These are phyloP conservation scores for Entelurus aequoreus DNA, from an alignment of 2,113 vertebrate genomes.

Conservation along the genomic window DNA sequence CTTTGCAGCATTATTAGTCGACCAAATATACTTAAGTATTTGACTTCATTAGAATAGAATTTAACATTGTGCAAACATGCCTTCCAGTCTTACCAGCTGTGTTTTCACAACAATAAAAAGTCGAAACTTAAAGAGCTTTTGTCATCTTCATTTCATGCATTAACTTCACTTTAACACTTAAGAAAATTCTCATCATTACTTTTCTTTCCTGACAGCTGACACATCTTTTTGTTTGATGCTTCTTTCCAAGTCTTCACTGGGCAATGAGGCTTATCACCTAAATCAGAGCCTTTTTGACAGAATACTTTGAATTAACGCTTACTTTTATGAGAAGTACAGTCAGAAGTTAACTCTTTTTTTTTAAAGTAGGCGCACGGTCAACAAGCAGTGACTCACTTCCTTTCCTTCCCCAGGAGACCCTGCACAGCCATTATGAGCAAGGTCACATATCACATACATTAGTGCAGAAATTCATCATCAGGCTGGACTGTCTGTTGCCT, in stretches of 20 bases:
- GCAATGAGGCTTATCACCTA: neutral
- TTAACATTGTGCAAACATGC: no score
- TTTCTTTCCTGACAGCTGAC: neutral
- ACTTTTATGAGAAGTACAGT: neutral
- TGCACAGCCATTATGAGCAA: neutral
- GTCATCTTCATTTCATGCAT: no score
- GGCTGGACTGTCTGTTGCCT: neutral
- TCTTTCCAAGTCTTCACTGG: neutral
- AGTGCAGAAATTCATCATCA: constrained; percentile 6
- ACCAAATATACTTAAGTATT: no score
- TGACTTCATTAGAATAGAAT: no score
- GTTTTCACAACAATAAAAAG: no score
- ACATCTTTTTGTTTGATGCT: neutral
- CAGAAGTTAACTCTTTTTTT: neutral
- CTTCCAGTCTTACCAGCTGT: no score
- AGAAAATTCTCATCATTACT: neutral
- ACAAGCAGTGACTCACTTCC: constrained; percentile 10
- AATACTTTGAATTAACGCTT: neutral
- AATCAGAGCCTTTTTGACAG: neutral
- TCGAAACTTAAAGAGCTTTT: no score
- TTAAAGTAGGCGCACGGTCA: neutral
- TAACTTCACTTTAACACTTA: neutral
- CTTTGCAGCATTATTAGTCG: no score
- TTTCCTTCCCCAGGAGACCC: constrained; percentile 4
- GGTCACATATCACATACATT: constrained; percentile 6